Percentiles rank a stretch among this genome's conserved stretches.
These are phyloP conservation scores for Alectura lathami DNA, from an alignment of 2,113 vertebrate species.

Conservation along the genomic window DNA sequence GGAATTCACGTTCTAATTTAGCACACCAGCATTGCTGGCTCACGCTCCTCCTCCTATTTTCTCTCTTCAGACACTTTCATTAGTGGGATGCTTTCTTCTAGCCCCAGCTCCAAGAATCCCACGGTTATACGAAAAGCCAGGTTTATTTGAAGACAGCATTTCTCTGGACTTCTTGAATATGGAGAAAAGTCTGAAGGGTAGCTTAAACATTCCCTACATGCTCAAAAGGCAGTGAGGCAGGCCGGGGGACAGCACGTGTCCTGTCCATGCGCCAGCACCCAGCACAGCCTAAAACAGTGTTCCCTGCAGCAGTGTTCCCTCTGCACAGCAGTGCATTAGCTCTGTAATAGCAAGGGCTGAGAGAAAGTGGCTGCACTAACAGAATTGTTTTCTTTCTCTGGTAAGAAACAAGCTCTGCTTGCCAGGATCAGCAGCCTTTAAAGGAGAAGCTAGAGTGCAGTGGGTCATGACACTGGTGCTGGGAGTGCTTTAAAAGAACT, in stretches of 20 bases:
- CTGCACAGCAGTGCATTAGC: background rate
- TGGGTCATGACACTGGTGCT: background rate
- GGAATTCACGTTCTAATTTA: background rate
- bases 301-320: background rate
- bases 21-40: background rate
- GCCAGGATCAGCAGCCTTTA: background rate
- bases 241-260: background rate
- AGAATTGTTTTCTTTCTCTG: background rate
- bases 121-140: background rate
- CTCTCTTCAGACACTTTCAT: background rate
- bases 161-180: background rate
- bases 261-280: background rate
- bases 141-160: background rate
- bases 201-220: background rate
- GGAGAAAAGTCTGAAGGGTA: background rate
- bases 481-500: background rate
- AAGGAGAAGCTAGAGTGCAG: background rate
- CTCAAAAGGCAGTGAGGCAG: background rate
- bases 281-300: background rate
- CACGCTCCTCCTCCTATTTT: background rate
- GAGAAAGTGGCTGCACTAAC: background rate
- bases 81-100: background rate
- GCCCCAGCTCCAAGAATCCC: background rate
- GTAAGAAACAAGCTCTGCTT: background rate
- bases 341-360: background rate